phyloP scores from a whole-genome alignment of 2,797 vertebrate species.

The Acanthiza pusilla region DNA sequence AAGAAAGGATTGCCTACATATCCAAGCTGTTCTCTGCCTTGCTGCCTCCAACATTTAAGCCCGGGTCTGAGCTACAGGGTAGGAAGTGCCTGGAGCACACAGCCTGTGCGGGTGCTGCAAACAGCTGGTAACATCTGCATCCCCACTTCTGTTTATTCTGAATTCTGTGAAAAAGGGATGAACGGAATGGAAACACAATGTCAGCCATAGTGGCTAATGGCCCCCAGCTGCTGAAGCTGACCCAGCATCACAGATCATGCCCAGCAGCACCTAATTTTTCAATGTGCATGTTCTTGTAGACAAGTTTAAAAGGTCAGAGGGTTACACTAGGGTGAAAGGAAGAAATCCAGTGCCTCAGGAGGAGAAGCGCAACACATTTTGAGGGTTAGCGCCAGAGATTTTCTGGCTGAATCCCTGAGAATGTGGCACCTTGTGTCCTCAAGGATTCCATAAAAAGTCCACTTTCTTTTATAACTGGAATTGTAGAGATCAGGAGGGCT shows the following conservation, averaged over 20 bases:
- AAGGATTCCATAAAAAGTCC: not conserved
- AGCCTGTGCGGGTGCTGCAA: not conserved
- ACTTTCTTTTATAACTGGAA: not conserved
- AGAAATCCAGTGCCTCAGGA: not conserved
- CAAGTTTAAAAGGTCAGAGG: not conserved
- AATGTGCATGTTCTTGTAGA: not conserved
- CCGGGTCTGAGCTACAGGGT: not conserved
- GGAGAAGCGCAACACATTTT: not conserved
- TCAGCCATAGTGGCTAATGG: not conserved
- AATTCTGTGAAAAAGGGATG: not conserved
- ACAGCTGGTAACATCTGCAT: not conserved
- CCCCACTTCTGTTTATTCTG: not conserved
- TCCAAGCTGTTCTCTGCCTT: not conserved
- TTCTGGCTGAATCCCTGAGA: not conserved
- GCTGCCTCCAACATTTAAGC: not conserved
- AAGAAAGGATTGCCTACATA: not conserved
- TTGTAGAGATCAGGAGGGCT: not conserved
- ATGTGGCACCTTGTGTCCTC: not conserved
- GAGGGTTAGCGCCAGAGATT: not conserved
- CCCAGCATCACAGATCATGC: not conserved
- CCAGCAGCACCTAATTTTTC: not conserved
- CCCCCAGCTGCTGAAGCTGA: not conserved
- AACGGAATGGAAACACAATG: not conserved
- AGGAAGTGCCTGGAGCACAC: not conserved
- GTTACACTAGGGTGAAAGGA: not conserved